Percentiles rank a stretch among this genome's conserved stretches.
These are phyloP conservation scores for Echinarachnius parma DNA, from an alignment of 53 echinoderm and acorn worm genomes.

Conservation along the genomic window DNA sequence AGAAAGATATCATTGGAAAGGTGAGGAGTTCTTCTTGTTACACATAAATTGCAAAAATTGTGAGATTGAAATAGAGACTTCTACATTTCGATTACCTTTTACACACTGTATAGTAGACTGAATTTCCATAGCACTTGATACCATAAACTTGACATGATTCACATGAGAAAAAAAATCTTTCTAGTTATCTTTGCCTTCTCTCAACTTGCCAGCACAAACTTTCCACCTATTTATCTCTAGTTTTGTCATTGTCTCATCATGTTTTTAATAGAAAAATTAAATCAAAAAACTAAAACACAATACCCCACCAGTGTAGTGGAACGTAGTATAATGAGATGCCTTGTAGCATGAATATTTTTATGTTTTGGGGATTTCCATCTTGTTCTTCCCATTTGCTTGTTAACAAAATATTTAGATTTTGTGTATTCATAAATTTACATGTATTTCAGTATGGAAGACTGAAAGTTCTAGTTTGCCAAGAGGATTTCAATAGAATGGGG, in stretches of 20 bases:
- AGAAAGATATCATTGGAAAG: too few species aligned
- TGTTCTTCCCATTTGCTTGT: too few species aligned
- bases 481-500: conserved; percentile 12
- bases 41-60: too few species aligned
- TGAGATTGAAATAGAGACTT: too few species aligned
- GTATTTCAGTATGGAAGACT: conserved; percentile 17
- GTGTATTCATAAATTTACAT: conserved; percentile 11
- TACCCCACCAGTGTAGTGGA: conserved; percentile 4
- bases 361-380: too few species aligned
- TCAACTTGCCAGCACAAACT: conserved; percentile 1
- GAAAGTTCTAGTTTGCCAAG: conserved; percentile 7
- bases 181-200: conserved; percentile 4
- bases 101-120: too few species aligned
- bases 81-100: too few species aligned
- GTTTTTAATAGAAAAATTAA: conserved; percentile 3
- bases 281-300: conserved; percentile 3
- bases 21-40: too few species aligned
- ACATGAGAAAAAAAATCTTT: too few species aligned
- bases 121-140: too few species aligned
- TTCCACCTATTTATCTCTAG: not conserved
- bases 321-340: conserved; percentile 4
- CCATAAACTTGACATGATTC: too few species aligned
- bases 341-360: not conserved
- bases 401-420: conserved; percentile 13
- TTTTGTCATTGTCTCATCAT: conserved; percentile 4